Evolutionary conservation across 2,113 vertebrate species (phyloP), one percentile per base, ranked within the genome.

Genomic region (Rattus rattus): DNA sequence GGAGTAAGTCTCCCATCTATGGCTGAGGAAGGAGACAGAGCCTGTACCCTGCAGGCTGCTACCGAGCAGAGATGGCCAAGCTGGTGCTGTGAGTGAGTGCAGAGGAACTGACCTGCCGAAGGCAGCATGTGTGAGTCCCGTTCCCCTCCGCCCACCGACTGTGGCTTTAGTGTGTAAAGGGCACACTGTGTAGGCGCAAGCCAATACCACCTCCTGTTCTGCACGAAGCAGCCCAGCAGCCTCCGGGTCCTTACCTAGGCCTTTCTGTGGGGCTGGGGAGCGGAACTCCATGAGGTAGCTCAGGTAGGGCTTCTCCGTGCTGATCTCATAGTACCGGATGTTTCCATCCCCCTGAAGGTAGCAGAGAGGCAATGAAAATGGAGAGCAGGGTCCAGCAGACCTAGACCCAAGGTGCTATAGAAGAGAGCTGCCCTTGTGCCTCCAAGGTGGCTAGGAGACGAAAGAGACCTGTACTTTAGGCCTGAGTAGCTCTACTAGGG

Each of bases 261-360:
- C 99, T 97, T 99, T 99, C 97, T 99, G 99, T 0, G 99, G 99
- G 0, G 99, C 99, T 0, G 99, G 99, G 1, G 99, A 99, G 92
- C 99, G 99, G 96, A 99, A 99, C 98, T 99, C 99, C 99, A 99
- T 99, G 63, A 99, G 99, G 90, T 99, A 99, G 63, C 99, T 99
- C 96, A 99, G 91, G 98, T 99, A 99, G 59, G 99, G 99, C 98
- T 99, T 99, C 97, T 99, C 99, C 0, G 98, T 98, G 96, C 99
- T 99, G 7, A 99, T 99, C 98, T 99, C 99, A 1, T 99, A 99
- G 98, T 99, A 99, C 6, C 99, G 99, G 96, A 99, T 99, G 98
- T 99, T 99, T 20, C 99, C 99, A 0, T 99, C 99, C 0, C 99
- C 99, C 99, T 99, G 98, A 47, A 94, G 92, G 43, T 73, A 67